These are phyloP conservation scores for Amblyjoppa fuscipennis DNA, from an alignment of 2,888 invertebrate genomes.

Conservation along the genomic window DNA sequence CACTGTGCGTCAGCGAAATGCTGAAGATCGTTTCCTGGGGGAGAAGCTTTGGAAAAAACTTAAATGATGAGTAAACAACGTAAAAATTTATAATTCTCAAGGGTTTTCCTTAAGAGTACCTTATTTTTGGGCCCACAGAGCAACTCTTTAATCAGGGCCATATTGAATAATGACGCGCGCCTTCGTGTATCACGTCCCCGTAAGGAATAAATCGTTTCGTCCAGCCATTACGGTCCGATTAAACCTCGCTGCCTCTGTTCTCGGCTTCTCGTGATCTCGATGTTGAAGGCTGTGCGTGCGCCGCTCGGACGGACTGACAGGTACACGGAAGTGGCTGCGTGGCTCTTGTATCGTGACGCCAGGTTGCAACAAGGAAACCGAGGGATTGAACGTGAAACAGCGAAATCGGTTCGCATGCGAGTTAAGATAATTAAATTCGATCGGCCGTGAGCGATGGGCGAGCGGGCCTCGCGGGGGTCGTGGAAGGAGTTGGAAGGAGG, in stretches of 20 bases:
- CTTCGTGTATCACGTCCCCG: not conserved
- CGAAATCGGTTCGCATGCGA: conserved; percentile 61
- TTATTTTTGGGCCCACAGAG: not conserved
- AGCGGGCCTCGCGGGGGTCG: conserved; percentile 26
- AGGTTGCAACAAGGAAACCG: not conserved
- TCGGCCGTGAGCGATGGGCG: conserved; percentile 60
- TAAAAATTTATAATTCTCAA: too few species aligned
- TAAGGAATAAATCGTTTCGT: not conserved
- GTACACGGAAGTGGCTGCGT: conserved; percentile 57
- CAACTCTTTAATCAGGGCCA: not conserved
- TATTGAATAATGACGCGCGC: not conserved
- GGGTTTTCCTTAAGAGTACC: too few species aligned
- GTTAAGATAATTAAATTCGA: conserved; percentile 75
- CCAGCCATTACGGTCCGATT: conserved; percentile 13
- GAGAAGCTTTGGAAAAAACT: not conserved
- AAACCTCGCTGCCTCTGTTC: conserved; percentile 27
- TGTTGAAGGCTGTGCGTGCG: conserved; percentile 57
- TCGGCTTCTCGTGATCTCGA: conserved; percentile 20
- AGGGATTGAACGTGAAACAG: conserved; percentile 29
- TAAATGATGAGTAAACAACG: not conserved
- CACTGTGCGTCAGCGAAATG: not conserved
- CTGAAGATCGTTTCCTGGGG: not conserved
- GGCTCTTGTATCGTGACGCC: conserved; percentile 56
- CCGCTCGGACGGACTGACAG: conserved; percentile 51
- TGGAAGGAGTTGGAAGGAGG: conserved; percentile 30